Evolutionary conservation across 2,888 invertebrate species (phyloP), one percentile per base, ranked within the genome.

Genomic region (Parasteatoda lunata): DNA sequence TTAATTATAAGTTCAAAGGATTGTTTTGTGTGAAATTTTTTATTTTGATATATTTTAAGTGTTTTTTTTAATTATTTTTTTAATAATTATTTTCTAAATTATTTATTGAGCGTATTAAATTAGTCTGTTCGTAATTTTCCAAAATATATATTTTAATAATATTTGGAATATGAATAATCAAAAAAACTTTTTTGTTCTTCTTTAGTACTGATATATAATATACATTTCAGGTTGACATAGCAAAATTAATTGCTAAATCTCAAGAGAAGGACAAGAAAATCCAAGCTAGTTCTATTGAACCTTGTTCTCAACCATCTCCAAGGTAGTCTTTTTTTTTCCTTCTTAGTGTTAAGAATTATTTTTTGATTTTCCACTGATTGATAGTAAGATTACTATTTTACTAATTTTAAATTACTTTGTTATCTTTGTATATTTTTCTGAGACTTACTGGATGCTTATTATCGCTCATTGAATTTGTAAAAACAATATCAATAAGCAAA

Each of bases 201-300:
- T 1, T 30, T 30, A 30, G 30, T 30, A 30, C 30, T 30, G 0
- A 30, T 30, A 30, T 30, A 11, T 77, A n/a, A 45, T 15, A 47
- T 82, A 87, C 92, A 89, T 76, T 90, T n/a, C 89, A 96, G 96
- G 95, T 96, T 91, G 96, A 96, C 90, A 96, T 97, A 90, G 95
- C 95, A 88, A 94, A 94, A 90, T 94, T 97, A n/a, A 93, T 97
- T 48, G 95, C 95, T 3, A 93, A 95, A 91, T 95, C 96, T 89
- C 96, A 96, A 91, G 93, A 93, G 77, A 95, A 96, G 90, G 97
- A 97, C 91, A 94, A 95, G 0, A 94, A 94, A 94, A 95, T 0
- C 94, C 94, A 89, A 93, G 95, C 54, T 90, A 95, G 96, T 0
- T 90, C 90, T 15, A 92, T 92, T 85, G 91, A 91, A 78, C 91